A percentile compares a stretch with the other conserved stretches of the same genome.
These are phyloP conservation scores for Microhierax caerulescens DNA, from an alignment of 2,797 vertebrate species.

Conservation along the genomic window DNA sequence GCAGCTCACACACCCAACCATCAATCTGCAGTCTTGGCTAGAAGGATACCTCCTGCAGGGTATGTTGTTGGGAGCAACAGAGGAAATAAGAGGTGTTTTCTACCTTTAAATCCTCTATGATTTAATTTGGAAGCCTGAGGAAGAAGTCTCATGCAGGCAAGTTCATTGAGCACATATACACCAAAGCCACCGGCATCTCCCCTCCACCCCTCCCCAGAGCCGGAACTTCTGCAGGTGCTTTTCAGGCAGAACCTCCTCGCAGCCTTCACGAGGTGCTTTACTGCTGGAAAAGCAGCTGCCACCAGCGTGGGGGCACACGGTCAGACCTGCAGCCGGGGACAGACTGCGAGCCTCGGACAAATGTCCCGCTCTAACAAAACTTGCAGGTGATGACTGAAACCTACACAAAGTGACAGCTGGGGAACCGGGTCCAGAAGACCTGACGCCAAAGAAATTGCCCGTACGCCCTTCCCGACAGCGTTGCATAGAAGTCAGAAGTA, in stretches of 20 bases:
- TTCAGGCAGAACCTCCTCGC: not conserved
- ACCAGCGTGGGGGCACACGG: not conserved
- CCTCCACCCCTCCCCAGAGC: not conserved
- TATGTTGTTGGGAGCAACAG: not conserved
- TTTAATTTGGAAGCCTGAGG: not conserved
- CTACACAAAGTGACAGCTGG: not conserved
- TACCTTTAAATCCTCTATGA: not conserved
- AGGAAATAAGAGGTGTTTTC: constrained; percentile 26
- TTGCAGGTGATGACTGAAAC: not conserved
- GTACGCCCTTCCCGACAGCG: rapidly evolving
- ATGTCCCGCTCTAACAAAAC: not conserved
- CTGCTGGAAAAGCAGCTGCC: not conserved
- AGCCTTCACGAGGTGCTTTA: not conserved
- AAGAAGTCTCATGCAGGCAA: not conserved
- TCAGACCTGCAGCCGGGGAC: not conserved
- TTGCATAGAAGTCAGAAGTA: rapidly evolving
- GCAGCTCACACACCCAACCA: constrained; percentile 4
- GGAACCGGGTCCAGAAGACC: not conserved
- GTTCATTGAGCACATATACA: not conserved
- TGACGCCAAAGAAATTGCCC: not conserved
- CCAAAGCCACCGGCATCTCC: not conserved
- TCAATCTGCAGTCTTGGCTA: constrained; percentile 10
- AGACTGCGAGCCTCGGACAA: not conserved
- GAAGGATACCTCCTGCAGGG: constrained; percentile 7
- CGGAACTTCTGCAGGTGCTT: not conserved